Base-by-base conservation (phyloP, 2,797 vertebrate species). In the Natrix natrix region DNA sequence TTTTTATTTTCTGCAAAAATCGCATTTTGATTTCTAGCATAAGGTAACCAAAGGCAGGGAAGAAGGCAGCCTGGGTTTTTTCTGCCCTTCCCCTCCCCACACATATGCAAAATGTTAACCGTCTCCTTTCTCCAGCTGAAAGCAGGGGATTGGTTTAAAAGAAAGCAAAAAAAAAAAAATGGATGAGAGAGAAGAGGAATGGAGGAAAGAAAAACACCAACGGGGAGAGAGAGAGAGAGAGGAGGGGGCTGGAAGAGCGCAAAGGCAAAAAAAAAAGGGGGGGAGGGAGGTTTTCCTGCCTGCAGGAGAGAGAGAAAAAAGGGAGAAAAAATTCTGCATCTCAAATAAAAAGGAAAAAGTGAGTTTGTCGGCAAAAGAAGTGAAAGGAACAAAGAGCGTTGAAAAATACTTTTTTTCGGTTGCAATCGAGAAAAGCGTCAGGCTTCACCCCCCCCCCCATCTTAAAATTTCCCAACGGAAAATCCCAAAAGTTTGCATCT, bases 281-380 rank as follows among this genome's bases (percentile, higher is more conserved):
- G 22, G 3, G 7, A 7, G 59, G 56, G 32, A 37, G 32, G 11
- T 55, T 14, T 63, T 28, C 24, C 8, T 63, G 24, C 60, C 60
- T 28, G 26, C 10, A 12, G 24, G 24, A 61, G 24, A 61, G 60
- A 26, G 24, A 11, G 24, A 11, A 59, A 20, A 60, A 0, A 8
- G 22, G 10, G 3, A 10, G 24, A 1, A 3, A 3, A 26, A 26
- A 11, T 61, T 26, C 24, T 26, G 60, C 60, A 61, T 61, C 24
- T 26, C 8, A 8, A 4, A 28, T 0, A 28, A 4, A 5, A 4
- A 12, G 1, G 1, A 6, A 59, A 24, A 61, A 26, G 13, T 16
- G 13, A 69, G 66, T 69, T 69, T 17, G 66, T 8, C 2, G 3
- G 74, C 2, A 8, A 43, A 43, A 43, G 74, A 43, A 22, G 74